Evolutionary conservation across 2,113 vertebrate species (phyloP).

Genomic region (Chloropsis cyanopogon): DNA sequence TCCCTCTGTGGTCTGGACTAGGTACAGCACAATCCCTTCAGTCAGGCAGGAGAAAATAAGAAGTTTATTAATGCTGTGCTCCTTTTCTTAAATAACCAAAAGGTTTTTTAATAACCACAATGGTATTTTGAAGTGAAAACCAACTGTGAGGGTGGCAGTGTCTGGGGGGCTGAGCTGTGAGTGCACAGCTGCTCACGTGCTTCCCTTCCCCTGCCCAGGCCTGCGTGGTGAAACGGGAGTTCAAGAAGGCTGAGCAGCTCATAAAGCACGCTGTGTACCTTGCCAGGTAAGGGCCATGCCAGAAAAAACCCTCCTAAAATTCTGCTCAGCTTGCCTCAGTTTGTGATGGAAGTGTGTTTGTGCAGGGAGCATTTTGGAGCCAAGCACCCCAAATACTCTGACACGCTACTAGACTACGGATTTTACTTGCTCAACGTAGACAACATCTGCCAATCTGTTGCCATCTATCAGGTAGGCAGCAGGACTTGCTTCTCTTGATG

Average conservation of each 20-base stretch:
- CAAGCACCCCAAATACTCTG: slow-evolving; percentile 98
- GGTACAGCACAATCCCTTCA: neutral
- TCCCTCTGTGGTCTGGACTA: too few relatives aligned
- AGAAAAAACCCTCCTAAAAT: neutral
- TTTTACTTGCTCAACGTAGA: slow-evolving; percentile 99
- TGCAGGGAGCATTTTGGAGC: slow-evolving; percentile 96
- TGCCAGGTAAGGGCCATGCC: slow-evolving; percentile 81
- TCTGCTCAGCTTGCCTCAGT: accelerated
- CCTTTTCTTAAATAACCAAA: neutral
- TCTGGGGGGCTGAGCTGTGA: neutral
- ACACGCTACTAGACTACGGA: slow-evolving; percentile 96
- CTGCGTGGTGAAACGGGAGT: slow-evolving; percentile 97
- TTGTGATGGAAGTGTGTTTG: neutral
- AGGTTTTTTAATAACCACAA: neutral
- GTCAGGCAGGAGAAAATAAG: neutral
- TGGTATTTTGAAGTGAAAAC: accelerated
- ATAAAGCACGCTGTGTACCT: slow-evolving; percentile 98
- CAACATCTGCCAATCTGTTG: slow-evolving; percentile 98
- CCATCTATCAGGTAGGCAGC: slow-evolving; percentile 92
- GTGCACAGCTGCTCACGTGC: neutral
- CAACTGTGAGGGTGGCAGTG: neutral
- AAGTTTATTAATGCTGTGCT: neutral
- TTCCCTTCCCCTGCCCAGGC: slow-evolving; percentile 76
- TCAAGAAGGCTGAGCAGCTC: slow-evolving; percentile 97
- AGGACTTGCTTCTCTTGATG: neutral